Conservation (phyloP, 2,888 invertebrate genomes). For the Phymatocera aterrima region DNA sequence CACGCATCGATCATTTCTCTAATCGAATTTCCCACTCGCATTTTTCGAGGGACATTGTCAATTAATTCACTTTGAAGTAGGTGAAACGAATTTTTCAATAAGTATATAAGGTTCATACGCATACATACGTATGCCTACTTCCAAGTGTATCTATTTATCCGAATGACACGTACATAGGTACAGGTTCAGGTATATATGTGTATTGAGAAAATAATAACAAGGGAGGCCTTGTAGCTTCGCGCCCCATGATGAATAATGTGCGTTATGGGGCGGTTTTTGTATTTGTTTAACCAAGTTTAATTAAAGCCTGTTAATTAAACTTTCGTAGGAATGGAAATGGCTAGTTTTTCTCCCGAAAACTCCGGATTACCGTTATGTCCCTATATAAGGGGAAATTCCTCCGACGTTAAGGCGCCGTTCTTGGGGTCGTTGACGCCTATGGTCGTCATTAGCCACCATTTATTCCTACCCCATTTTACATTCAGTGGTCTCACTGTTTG, state of each 20-base stretch:
- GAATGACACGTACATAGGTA: no score
- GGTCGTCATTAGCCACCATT: slow-evolving; percentile 34
- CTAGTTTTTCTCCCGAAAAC: slow-evolving; percentile 44
- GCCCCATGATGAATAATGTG: slow-evolving; percentile 46
- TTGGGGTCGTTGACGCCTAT: neutral
- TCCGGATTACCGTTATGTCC: neutral
- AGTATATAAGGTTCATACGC: no score
- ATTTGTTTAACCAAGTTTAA: slow-evolving; percentile 53
- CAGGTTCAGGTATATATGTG: neutral
- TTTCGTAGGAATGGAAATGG: slow-evolving; percentile 53
- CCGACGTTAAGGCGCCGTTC: slow-evolving; percentile 28
- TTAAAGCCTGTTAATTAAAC: slow-evolving; percentile 55
- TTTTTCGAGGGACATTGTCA: no score
- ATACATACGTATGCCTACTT: no score
- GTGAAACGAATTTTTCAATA: no score
- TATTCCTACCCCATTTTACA: slow-evolving; percentile 26
- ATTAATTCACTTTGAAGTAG: no score
- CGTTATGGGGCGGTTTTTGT: slow-evolving; percentile 47
- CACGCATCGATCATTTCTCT: no score
- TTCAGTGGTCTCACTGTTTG: slow-evolving; percentile 29
- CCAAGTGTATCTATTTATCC: no score
- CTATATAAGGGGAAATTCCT: slow-evolving; percentile 4
- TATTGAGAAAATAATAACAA: neutral
- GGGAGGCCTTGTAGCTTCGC: neutral
- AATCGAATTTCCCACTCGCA: no score